Base-by-base conservation (phyloP, 2,888 invertebrate species). In the Hirtodrosophila confusa region DNA sequence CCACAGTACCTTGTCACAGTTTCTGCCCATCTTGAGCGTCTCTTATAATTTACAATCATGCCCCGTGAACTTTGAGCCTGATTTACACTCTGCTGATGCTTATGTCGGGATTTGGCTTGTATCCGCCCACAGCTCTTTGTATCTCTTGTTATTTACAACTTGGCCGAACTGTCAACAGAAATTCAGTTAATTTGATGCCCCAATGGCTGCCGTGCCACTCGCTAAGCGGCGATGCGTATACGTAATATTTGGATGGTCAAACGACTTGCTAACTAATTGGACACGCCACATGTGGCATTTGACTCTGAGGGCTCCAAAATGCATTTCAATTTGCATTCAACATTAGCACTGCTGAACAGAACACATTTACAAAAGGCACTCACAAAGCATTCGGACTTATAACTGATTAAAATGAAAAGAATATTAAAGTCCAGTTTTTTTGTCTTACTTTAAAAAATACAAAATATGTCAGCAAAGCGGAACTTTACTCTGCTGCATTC, bases 31-130 rank as follows among this genome's bases (percentile, higher is more conserved):
- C 79, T 61, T 53, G 69, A 73, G 88, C 53, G 64, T 66, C 72
- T 65, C 69, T 58, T 71, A 86, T 82, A 82, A 82, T 86, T 86
- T 86, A 86, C 80, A 86, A 57, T 82, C 78, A 72, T 80, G 86
- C 77, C 65, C 65, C 49, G 45, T 57, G 75, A 75, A 75, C 78
- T 80, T 69, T 80, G 85, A 69, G 69, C 85, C 75, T 84, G 82
- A 80, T 80, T 86, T 80, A 86, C 85, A 72, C 78, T 69, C 75
- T 80, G 50, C 72, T 65, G 65, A 61, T 75, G 87, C 85, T 86
- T 87, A 84, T 75, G 84, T 69, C 86, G 61, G 78, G 86, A 62
- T 77, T 86, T 67, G 69, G 65, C 75, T 86, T 82, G 80, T 78
- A 48, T 9, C 47, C 48, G 27, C 29, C 6, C n/a, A 17, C 11